These are phyloP conservation scores for Chondrosia reniformis DNA, from an alignment of 37 sponge, comb jelly and placozoan genomes.

Conservation along the genomic window DNA sequence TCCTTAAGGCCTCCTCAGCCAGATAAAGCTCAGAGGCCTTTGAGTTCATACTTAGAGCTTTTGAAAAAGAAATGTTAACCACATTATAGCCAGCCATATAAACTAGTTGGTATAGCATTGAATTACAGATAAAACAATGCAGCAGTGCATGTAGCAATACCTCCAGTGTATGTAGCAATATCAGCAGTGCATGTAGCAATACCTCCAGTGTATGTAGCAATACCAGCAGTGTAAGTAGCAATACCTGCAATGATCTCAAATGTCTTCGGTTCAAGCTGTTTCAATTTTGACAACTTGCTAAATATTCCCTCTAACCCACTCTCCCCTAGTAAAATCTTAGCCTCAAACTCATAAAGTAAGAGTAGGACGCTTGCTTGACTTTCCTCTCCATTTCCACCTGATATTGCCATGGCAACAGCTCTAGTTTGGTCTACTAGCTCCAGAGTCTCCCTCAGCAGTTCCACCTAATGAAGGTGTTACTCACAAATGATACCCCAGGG, in stretches of 20 bases:
- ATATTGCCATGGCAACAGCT: no score
- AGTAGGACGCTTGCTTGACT: constrained; percentile 28
- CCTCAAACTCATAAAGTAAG: constrained; percentile 81
- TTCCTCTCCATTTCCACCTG: background rate
- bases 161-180: no score
- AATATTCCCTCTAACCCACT: constrained; percentile 37
- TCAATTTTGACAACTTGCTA: constrained; percentile 25
- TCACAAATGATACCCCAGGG: background rate
- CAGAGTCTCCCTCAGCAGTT: background rate
- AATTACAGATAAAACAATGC: no score
- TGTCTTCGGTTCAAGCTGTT: constrained; percentile 63
- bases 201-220: no score
- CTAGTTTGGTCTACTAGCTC: background rate
- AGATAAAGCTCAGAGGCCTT: background rate
- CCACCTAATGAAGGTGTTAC: background rate
- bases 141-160: no score
- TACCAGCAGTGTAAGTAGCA: no score
- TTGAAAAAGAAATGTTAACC: no score
- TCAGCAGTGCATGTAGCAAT: no score
- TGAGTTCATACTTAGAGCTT: constrained; percentile 11
- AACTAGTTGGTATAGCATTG: no score
- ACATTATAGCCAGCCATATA: no score
- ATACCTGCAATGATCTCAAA: constrained; percentile 63
- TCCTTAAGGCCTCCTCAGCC: background rate
- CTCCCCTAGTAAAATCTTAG: constrained; percentile 50